These are phyloP conservation scores for Zoroaster sp. DNA, from an alignment of 53 echinoderm and acorn worm species.

Conservation along the genomic window DNA sequence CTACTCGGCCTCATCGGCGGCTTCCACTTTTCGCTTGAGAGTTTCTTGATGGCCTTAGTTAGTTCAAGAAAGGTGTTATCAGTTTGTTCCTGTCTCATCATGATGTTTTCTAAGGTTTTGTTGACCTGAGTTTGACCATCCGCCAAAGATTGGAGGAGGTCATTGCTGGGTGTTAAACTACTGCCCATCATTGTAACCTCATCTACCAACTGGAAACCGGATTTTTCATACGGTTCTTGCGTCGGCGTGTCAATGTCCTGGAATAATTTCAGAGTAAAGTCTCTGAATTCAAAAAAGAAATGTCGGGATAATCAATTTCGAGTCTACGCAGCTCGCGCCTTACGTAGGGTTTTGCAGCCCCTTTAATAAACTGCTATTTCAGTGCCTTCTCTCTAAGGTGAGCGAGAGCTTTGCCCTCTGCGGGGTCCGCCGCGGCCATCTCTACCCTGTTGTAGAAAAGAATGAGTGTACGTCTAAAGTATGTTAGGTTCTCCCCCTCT, in stretches of 20 bases:
- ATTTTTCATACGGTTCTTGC: neutral
- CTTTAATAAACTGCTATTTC: constrained; percentile 2
- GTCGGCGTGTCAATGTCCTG: neutral
- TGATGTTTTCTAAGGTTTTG: neutral
- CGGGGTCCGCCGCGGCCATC: neutral
- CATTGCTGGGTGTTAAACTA: neutral
- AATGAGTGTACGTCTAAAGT: neutral
- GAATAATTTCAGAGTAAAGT: neutral
- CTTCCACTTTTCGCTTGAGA: neutral
- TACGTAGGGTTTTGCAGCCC: neutral
- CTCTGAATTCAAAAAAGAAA: neutral
- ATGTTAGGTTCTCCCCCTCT: neutral
- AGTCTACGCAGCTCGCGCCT: neutral
- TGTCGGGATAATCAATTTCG: neutral
- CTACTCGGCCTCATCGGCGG: too few species aligned
- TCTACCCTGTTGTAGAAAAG: neutral
- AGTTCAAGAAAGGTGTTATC: neutral
- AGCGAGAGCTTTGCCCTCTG: neutral
- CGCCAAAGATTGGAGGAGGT: neutral
- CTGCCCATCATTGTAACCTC: neutral
- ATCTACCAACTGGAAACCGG: neutral
- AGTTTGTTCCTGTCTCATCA: neutral
- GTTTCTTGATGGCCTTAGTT: neutral
- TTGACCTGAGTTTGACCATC: neutral
- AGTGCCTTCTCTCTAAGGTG: neutral